Conservation (phyloP, 2,888 invertebrate genomes). For the Ennomos quercinarius region DNA sequence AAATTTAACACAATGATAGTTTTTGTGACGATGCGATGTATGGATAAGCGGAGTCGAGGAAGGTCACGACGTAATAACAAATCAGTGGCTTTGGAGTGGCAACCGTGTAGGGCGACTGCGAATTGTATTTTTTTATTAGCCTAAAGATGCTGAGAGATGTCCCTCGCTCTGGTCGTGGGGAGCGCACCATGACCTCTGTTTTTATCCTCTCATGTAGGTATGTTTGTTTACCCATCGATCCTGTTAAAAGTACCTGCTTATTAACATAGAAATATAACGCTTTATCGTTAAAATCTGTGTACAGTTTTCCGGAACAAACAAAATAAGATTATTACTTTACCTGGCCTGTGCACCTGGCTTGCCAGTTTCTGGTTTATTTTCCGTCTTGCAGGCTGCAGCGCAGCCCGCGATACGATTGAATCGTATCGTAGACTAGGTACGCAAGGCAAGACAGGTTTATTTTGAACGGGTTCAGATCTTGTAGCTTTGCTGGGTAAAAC, state of each 20-base stretch:
- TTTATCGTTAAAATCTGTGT: too few species aligned
- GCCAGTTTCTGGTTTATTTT: constrained; percentile 53
- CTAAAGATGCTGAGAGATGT: too few species aligned
- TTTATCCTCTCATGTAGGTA: background rate
- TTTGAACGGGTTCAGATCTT: constrained; percentile 57
- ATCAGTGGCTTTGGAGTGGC: constrained; percentile 51
- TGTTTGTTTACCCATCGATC: too few species aligned
- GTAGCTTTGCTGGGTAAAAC: constrained; percentile 43
- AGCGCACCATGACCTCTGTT: background rate
- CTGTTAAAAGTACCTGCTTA: too few species aligned
- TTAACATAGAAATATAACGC: too few species aligned
- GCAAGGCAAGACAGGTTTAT: constrained; percentile 59
- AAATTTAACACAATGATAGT: constrained; percentile 30
- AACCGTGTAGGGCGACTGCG: constrained; percentile 41
- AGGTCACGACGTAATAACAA: constrained; percentile 72
- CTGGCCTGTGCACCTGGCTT: constrained; percentile 63
- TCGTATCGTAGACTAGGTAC: constrained; percentile 54
- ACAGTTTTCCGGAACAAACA: constrained; percentile 10
- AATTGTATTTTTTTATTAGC: constrained; percentile 44
- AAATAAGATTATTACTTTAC: constrained; percentile 50
- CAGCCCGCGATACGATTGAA: constrained; percentile 56
- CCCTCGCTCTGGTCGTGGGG: too few species aligned
- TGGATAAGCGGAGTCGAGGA: constrained; percentile 69
- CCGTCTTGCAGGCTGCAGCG: constrained; percentile 47
- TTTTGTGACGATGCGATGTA: constrained; percentile 46